phyloP scores from a whole-genome alignment of 1,140 invertebrate genomes.

The Chironomus striatipennis region DNA sequence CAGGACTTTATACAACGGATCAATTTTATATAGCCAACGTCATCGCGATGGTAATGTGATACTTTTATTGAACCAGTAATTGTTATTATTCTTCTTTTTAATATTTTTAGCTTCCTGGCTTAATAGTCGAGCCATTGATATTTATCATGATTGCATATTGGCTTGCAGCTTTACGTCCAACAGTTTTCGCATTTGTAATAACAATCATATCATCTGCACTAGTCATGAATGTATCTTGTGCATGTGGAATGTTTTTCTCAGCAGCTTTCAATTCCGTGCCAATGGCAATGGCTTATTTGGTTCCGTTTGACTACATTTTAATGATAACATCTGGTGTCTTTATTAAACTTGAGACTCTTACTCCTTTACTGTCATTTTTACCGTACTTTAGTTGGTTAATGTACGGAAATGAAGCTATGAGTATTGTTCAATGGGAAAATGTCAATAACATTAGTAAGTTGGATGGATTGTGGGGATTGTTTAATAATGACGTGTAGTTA shows the following conservation, averaged over 20 bases:
- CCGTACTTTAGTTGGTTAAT: slow-evolving; percentile 88
- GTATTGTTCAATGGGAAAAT: slow-evolving; percentile 67
- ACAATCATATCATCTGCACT: slow-evolving; percentile 58
- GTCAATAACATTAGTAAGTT: slow-evolving; percentile 68
- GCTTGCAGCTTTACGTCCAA: slow-evolving; percentile 59
- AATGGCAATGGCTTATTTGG: slow-evolving; percentile 69
- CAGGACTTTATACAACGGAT: slow-evolving; percentile 62
- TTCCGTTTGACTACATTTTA: slow-evolving; percentile 77
- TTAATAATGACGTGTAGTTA: slow-evolving; percentile 24
- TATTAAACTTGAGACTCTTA: slow-evolving; percentile 72
- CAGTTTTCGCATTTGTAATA: slow-evolving; percentile 55
- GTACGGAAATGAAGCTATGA: slow-evolving; percentile 83
- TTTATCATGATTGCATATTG: slow-evolving; percentile 71
- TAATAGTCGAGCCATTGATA: slow-evolving; percentile 65
- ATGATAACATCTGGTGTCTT: slow-evolving; percentile 84
- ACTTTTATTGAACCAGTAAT: slow-evolving; percentile 7
- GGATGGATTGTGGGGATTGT: too few relatives aligned
- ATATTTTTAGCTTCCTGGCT: slow-evolving; percentile 59
- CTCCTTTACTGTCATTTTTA: slow-evolving; percentile 70
- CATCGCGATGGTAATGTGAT: slow-evolving; percentile 58
- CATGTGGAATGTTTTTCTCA: slow-evolving; percentile 78
- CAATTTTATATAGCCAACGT: slow-evolving; percentile 69
- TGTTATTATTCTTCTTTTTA: slow-evolving; percentile 20
- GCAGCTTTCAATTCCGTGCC: slow-evolving; percentile 70
- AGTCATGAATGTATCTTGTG: slow-evolving; percentile 73